Evolutionary conservation across 2,113 vertebrate species (phyloP).

Genomic region (Channa maculata): DNA sequence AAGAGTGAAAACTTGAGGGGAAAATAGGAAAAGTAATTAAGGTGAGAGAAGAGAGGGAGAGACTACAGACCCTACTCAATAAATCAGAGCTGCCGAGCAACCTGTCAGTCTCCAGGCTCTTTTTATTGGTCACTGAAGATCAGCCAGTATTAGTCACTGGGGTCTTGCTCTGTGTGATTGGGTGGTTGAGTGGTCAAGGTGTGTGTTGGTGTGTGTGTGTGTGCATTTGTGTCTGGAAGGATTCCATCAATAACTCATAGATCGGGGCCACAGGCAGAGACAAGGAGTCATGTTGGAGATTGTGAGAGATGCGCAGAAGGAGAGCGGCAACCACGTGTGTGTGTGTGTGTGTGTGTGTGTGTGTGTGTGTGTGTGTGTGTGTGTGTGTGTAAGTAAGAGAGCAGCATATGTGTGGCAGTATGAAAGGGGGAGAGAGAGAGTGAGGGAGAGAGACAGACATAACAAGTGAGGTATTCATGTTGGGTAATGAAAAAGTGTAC

Average conservation of each 20-base stretch:
- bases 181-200: conserved; percentile 30
- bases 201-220: conserved; percentile 19
- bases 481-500: conserved; percentile 52
- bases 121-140: conserved; percentile 81
- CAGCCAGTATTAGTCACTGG: conserved; percentile 75
- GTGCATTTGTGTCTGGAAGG: conserved; percentile 41
- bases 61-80: conserved; percentile 67
- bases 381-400: not conserved
- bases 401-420: not conserved
- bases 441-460: conserved; percentile 22
- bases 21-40: conserved; percentile 70
- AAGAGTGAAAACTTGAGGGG: conserved; percentile 10
- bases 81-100: conserved; percentile 73
- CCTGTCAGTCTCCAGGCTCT: conserved; percentile 74
- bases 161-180: conserved; percentile 60
- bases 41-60: conserved; percentile 38
- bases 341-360: conserved; percentile 15
- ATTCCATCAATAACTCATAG: conserved; percentile 75
- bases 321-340: conserved; percentile 8
- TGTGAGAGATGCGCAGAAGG: conserved; percentile 40
- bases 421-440: conserved; percentile 3
- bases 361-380: conserved; percentile 14
- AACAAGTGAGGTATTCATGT: conserved; percentile 64
- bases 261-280: conserved; percentile 68
- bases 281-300: conserved; percentile 56